Evolutionary conservation across 2,113 vertebrate species (phyloP).

Genomic region (Shinisaurus crocodilurus): DNA sequence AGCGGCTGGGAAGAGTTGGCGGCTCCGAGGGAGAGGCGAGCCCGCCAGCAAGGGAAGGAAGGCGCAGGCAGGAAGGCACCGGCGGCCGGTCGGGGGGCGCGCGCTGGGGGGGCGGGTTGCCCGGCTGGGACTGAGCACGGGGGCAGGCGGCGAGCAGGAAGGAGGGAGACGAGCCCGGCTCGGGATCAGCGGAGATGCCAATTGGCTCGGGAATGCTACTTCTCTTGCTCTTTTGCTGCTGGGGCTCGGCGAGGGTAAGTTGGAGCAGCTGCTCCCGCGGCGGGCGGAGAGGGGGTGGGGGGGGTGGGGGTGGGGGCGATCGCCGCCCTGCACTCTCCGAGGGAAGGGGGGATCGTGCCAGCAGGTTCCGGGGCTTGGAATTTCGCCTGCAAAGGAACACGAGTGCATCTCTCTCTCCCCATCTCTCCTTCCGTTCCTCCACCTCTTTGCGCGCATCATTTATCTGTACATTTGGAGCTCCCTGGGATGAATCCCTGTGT

Average conservation of each 20-base stretch:
- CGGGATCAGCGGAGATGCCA: conserved; percentile 61
- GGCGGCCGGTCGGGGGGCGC: neutral
- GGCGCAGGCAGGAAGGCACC: neutral
- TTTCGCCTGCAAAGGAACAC: neutral
- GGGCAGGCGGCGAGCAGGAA: conserved; percentile 21
- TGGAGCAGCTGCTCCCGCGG: conserved; percentile 6
- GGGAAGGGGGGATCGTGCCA: neutral
- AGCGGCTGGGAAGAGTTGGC: neutral
- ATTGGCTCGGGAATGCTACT: conserved; percentile 50
- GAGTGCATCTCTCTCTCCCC: neutral
- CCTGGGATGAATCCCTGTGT: neutral
- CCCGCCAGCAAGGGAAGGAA: neutral
- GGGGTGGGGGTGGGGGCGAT: too few species aligned
- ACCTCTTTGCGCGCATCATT: neutral
- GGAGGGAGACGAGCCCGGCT: conserved; percentile 10
- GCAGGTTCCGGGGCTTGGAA: neutral
- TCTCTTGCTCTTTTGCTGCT: conserved; percentile 52
- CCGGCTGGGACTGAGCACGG: conserved; percentile 31
- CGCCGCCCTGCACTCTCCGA: too few species aligned
- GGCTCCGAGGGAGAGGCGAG: neutral
- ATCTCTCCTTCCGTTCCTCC: neutral
- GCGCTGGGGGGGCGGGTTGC: neutral
- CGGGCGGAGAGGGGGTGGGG: neutral
- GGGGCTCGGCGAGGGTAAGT: conserved; percentile 72
- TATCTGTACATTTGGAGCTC: neutral